Evolutionary conservation across 2,797 vertebrate genomes (phyloP).

Genomic region (Tauraco hartlaubi): DNA sequence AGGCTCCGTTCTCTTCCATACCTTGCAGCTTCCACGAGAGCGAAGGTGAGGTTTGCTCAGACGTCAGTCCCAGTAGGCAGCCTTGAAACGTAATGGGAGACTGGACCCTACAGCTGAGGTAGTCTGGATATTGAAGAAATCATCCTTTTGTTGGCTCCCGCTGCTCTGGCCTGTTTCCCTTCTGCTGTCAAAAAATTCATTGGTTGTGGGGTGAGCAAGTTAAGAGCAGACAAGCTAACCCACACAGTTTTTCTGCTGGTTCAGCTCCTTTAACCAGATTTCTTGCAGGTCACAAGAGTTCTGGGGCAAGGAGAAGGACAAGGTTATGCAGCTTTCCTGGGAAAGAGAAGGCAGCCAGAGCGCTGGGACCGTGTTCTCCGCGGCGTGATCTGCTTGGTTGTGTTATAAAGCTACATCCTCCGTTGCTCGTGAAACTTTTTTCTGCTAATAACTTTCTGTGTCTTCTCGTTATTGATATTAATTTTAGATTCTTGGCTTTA

Average conservation of each 20-base stretch:
- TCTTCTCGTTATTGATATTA: background rate
- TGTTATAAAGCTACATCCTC: background rate
- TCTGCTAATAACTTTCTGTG: background rate
- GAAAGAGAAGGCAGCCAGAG: background rate
- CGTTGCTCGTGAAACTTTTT: background rate
- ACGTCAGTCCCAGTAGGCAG: background rate
- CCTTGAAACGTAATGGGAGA: fast-evolving
- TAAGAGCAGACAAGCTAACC: background rate
- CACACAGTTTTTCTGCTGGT: background rate
- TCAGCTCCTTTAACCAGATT: background rate
- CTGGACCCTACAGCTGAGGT: background rate
- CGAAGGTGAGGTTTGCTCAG: background rate
- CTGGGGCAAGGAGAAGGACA: background rate
- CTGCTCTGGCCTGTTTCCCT: background rate
- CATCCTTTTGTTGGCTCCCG: background rate
- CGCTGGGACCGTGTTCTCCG: background rate
- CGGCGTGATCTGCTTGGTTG: background rate
- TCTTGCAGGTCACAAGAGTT: background rate
- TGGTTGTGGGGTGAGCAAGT: background rate
- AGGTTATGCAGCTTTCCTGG: background rate
- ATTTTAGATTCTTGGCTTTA: background rate
- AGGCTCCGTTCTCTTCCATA: background rate
- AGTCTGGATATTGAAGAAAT: background rate
- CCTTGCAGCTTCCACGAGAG: background rate
- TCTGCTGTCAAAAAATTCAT: background rate